Evolutionary conservation across 2,113 vertebrate genomes (phyloP).

Genomic region (Neolamprologus brichardi): DNA sequence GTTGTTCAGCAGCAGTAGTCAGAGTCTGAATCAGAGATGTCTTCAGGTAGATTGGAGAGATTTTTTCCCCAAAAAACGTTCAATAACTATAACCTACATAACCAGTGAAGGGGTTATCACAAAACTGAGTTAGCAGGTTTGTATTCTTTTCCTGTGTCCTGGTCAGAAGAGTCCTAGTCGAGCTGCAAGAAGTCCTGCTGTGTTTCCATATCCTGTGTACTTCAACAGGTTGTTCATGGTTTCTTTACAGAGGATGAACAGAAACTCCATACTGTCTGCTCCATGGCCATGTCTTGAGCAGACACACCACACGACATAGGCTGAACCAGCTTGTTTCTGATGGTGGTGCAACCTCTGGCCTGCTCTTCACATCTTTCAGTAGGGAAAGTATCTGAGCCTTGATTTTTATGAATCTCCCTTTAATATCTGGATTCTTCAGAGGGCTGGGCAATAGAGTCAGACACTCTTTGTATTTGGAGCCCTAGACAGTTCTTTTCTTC

Average conservation of each 20-base stretch:
- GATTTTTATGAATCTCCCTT: conserved; percentile 88
- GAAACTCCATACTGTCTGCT: conserved; percentile 70
- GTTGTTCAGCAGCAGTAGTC: not conserved
- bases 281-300: conserved; percentile 80
- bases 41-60: not conserved
- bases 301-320: conserved; percentile 91
- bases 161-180: not conserved
- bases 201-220: conserved; percentile 94
- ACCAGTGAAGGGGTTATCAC: not conserved
- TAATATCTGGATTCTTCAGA: conserved; percentile 86
- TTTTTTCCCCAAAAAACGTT: accelerated
- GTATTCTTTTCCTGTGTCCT: not conserved
- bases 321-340: conserved; percentile 93
- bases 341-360: conserved; percentile 89
- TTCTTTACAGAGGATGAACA: conserved; percentile 97
- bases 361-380: conserved; percentile 86
- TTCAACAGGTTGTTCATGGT: conserved; percentile 90
- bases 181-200: conserved; percentile 63
- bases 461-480: conserved; percentile 91
- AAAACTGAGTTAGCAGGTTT: not conserved
- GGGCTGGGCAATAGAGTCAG: conserved; percentile 93
- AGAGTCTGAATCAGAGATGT: not conserved
- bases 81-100: not conserved
- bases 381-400: conserved; percentile 95
- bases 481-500: conserved; percentile 58